A percentile compares a stretch with the other conserved stretches of the same genome.
phyloP scores from a whole-genome alignment of 2,113 vertebrate species.

The Aviceda subcristata region DNA sequence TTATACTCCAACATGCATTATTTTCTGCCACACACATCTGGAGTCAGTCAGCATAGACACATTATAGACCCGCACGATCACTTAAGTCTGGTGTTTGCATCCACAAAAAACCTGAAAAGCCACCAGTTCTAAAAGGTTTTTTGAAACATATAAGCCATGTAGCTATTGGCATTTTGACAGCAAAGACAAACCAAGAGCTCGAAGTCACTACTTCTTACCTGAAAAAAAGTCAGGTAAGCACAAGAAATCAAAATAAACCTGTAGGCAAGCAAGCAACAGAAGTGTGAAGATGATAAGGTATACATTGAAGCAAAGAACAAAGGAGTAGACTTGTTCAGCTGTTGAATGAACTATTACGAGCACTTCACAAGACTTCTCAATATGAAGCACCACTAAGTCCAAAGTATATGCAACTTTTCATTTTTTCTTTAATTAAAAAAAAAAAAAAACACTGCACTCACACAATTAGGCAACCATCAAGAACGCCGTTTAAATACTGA shows the following conservation, averaged over 20 bases:
- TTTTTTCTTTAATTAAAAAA: background rate
- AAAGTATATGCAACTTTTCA: background rate
- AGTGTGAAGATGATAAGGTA: slow-evolving; percentile 75
- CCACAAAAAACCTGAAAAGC: background rate
- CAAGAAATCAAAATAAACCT: slow-evolving; percentile 78
- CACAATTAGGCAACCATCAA: background rate
- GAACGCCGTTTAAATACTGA: background rate
- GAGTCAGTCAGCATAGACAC: background rate
- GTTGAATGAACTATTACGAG: background rate
- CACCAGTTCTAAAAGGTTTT: background rate
- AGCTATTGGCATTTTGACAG: background rate
- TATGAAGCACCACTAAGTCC: background rate
- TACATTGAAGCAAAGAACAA: slow-evolving; percentile 69
- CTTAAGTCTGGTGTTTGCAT: background rate
- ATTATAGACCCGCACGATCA: accelerated
- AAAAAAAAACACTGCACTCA: background rate
- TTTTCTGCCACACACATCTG: background rate
- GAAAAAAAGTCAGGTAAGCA: slow-evolving; percentile 68
- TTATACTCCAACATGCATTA: background rate
- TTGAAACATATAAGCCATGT: background rate
- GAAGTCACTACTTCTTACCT: slow-evolving; percentile 76
- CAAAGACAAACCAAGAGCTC: background rate
- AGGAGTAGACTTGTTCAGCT: background rate
- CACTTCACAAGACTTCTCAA: background rate
- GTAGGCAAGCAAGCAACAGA: slow-evolving; percentile 80